Evolutionary conservation across 1,140 invertebrate genomes (phyloP).

Genomic region (Chironomus striatipennis): DNA sequence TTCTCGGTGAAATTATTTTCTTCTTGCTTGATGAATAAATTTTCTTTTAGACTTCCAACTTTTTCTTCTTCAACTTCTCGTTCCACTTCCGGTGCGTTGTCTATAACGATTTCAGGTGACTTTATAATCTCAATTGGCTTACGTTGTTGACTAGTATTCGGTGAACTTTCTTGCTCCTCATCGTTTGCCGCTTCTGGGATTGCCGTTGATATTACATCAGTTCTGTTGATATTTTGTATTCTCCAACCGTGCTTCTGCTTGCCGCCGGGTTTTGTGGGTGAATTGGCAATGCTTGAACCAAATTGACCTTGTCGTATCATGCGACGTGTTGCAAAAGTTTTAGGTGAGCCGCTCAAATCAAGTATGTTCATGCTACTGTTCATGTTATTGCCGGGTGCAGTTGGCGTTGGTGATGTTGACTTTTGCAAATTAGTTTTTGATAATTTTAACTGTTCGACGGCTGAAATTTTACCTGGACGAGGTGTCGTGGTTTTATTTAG

Average conservation of each 20-base stretch:
- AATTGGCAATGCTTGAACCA: constrained; percentile 28
- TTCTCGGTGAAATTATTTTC: constrained; percentile 28
- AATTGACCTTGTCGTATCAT: constrained; percentile 46
- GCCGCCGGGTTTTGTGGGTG: constrained; percentile 43
- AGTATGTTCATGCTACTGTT: constrained; percentile 45
- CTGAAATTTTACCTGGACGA: constrained; percentile 55
- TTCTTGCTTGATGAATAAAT: constrained; percentile 26
- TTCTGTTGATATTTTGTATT: constrained; percentile 56
- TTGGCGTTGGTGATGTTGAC: constrained; percentile 31
- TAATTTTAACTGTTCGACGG: constrained; percentile 71
- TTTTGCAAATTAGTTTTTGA: constrained; percentile 48
- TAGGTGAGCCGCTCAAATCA: constrained; percentile 55
- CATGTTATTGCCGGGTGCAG: background rate
- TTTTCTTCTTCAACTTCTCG: constrained; percentile 19
- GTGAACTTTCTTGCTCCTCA: constrained; percentile 44
- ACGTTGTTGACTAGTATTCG: constrained; percentile 36
- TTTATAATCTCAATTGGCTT: constrained; percentile 42
- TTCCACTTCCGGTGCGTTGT: constrained; percentile 25
- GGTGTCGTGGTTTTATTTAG: constrained; percentile 48
- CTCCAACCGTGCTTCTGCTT: constrained; percentile 61
- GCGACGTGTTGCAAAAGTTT: constrained; percentile 52
- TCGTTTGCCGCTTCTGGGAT: constrained; percentile 74
- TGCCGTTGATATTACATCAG: constrained; percentile 72
- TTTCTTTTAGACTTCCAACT: constrained; percentile 25
- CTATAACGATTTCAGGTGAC: constrained; percentile 29